These are phyloP conservation scores for Lates calcarifer DNA, from an alignment of 2,113 vertebrate genomes.

Conservation along the genomic window DNA sequence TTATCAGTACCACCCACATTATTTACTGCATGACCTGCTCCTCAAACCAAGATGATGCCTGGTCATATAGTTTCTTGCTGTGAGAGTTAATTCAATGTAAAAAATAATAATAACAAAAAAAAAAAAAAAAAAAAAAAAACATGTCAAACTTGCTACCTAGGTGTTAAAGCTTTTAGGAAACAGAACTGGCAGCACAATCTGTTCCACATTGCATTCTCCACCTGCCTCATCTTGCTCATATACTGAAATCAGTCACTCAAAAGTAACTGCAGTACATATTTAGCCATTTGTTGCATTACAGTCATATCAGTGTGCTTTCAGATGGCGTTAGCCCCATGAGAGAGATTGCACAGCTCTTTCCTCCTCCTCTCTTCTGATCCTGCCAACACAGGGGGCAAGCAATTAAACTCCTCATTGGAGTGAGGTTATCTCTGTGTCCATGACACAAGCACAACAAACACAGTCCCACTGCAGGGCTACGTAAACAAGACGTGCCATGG, in stretches of 20 bases:
- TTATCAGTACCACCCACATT: constrained; percentile 21
- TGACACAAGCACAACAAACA: constrained; percentile 57
- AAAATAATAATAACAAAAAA: neutral
- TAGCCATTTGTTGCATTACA: constrained; percentile 21
- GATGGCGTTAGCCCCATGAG: constrained; percentile 23
- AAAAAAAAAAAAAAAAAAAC: neutral
- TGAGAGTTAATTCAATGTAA: neutral
- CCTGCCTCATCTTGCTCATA: neutral
- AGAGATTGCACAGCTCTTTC: constrained; percentile 15
- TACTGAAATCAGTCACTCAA: neutral
- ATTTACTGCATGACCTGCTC: constrained; percentile 18
- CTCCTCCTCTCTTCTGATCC: constrained; percentile 43
- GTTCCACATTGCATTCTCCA: neutral
- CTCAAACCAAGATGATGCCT: neutral
- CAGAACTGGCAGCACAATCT: neutral
- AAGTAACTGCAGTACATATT: neutral
- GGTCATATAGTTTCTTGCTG: neutral
- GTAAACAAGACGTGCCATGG: constrained; percentile 61
- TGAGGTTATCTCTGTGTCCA: constrained; percentile 73
- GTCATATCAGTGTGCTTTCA: constrained; percentile 27
- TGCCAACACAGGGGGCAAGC: constrained; percentile 60
- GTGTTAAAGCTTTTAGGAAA: neutral
- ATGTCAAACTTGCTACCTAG: neutral
- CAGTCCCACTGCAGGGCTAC: constrained; percentile 43
- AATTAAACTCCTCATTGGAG: constrained; percentile 73